Base-by-base conservation (phyloP, 2,113 vertebrate genomes). In the Mixornis gularis region DNA sequence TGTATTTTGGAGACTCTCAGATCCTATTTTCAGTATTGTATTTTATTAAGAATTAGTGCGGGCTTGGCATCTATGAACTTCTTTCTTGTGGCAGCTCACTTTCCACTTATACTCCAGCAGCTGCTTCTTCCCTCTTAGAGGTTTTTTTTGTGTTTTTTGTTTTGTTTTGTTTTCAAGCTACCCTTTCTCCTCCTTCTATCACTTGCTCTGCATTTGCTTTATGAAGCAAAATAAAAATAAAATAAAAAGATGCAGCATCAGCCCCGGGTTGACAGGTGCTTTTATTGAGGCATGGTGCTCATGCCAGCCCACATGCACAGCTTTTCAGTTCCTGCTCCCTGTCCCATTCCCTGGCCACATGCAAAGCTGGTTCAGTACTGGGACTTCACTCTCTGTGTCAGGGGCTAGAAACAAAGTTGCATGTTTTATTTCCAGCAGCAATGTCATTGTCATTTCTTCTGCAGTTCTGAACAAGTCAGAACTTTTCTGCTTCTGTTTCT, bases 181-280 rank as follows among this genome's bases (percentile, higher is more conserved):
- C 52, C 27, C 90, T 96, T 96, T 51, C 63, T 48, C 14, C 17
- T 89, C 62, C 30, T 94, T 88, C 80, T 94, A 41, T 90, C 74
- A 65, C 91, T 95, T 1, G 97, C 97, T 98, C 97, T 97, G 97
- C 98, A 76, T 95, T 97, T 38, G 98, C 98, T 98, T 97, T 93
- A 93, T 97, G 97, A 98, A 95, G 98, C 97, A 98, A 98, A 98
- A 98, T 73, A 96, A 97, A 97, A 98, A 97, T 85, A 97, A 97
- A 97, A 97, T 97, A 98, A 98, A 98, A 98, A 97, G 95, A 97
- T 98, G 59, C 98, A 98, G 98, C 98, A 98, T 98, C 97, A 98
- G 60, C 77, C 93, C 77, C 79, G 70, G 90, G 82, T 96, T 95
- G 56, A 56, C 29, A 36, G 82, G 59, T 93, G 92, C 93, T 94